These are phyloP conservation scores for Sturnus vulgaris DNA, from an alignment of 2,113 vertebrate species.

Conservation along the genomic window DNA sequence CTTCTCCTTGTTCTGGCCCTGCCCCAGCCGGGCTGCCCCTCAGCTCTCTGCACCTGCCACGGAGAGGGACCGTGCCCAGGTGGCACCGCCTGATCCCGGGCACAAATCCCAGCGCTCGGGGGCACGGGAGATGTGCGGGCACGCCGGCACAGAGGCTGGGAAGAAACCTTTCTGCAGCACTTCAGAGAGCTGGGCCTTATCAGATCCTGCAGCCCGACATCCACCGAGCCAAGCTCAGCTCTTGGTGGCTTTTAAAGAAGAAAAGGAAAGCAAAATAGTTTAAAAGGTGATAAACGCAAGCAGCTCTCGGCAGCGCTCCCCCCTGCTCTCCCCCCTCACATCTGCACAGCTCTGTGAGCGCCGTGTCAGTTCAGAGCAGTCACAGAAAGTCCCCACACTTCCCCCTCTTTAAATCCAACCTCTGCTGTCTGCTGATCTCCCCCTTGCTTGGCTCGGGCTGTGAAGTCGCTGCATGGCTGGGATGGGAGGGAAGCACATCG, in stretches of 20 bases:
- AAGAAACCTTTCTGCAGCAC: background rate
- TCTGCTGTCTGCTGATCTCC: background rate
- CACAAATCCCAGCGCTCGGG: background rate
- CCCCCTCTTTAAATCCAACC: background rate
- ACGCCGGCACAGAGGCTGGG: background rate
- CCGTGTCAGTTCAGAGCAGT: background rate
- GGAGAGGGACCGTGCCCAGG: background rate
- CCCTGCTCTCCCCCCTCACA: background rate
- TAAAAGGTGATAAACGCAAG: background rate
- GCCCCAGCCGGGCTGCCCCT: accelerated
- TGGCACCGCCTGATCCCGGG: background rate
- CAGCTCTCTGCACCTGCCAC: background rate
- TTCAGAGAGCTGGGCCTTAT: background rate
- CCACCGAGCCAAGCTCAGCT: background rate
- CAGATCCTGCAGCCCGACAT: background rate
- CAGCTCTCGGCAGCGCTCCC: background rate
- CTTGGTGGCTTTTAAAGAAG: background rate
- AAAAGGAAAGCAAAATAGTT: background rate
- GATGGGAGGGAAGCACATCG: background rate
- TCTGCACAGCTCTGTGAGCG: background rate
- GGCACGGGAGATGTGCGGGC: background rate
- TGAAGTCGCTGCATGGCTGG: accelerated
- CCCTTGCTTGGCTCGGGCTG: accelerated
- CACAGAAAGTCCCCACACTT: conserved; percentile 29
- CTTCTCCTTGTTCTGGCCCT: background rate